Evolutionary conservation across 2,113 vertebrate species (phyloP), one percentile per base, ranked within the genome.

Genomic region (Rhinolophus ferrumequinum): DNA sequence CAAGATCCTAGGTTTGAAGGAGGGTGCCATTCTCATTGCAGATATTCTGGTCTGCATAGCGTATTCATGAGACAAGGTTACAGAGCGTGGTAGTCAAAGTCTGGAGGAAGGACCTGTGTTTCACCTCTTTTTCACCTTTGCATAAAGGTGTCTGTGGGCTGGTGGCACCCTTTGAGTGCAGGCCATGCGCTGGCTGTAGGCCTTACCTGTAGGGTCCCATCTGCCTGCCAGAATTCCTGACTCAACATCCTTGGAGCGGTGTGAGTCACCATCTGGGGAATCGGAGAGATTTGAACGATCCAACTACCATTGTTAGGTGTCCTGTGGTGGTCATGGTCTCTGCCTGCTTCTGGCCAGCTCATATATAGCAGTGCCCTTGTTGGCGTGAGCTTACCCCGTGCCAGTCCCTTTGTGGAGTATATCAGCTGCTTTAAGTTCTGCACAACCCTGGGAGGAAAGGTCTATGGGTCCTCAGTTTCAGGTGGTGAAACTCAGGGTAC

Each of bases 51-150:
- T 22, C 35, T 66, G 4, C 56, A 16, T 35, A 8, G 47, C 6
- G 2, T 58, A 73, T 35, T 50, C 9, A 2, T 12, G 52, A 30
- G 18, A 50, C 1, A 8, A 9, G 0, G 3, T 54, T 60, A 4
- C 13, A 24, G 15, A 6, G 16, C 26, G 21, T 11, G 47, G 21
- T 4, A 38, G 6, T 33, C 30, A 83, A 5, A 47, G 5, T 81
- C 38, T 38, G 11, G 28, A 60, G 19, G 47, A 77, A 64, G 9
- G 41, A 19, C 8, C 44, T 33, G 58, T 58, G 12, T 58, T 8
- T 69, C 50, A 41, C 41, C 41, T 41, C 41, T 41, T 41, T 41
- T 41, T 41, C 41, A 44, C 5, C 47, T 69, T 72, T 72, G 10
- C 8, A 0, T 35, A 18, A 64, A 14, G 18, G 6, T 62, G 3